phyloP scores from a whole-genome alignment of 2,113 vertebrate genomes.

The Lepisosteus oculatus region DNA sequence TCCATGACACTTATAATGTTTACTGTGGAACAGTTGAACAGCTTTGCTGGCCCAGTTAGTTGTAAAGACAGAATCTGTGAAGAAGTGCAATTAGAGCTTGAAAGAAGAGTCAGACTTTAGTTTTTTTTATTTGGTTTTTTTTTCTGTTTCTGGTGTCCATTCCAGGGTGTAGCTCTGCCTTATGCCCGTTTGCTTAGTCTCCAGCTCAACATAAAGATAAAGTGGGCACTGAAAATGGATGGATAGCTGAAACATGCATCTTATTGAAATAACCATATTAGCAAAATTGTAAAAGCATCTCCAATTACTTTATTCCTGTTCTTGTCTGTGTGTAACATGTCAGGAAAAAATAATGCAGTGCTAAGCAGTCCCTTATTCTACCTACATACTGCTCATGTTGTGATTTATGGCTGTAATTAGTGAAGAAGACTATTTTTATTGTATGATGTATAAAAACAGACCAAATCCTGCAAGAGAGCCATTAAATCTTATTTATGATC shows the following conservation, averaged over 20 bases:
- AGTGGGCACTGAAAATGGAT: too few species aligned
- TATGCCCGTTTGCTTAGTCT: too few species aligned
- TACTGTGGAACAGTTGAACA: too few species aligned
- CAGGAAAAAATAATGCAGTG: background rate
- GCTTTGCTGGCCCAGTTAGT: too few species aligned
- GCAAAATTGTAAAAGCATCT: background rate
- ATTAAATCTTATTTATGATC: slow-evolving; percentile 17
- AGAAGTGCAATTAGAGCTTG: too few species aligned
- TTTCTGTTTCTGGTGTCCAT: too few species aligned
- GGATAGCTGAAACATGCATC: background rate
- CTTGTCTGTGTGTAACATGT: background rate
- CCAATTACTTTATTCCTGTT: background rate
- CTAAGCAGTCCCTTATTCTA: background rate
- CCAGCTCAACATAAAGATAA: too few species aligned
- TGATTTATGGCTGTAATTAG: slow-evolving; percentile 41
- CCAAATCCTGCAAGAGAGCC: background rate
- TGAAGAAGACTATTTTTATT: slow-evolving; percentile 16
- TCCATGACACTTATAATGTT: too few species aligned
- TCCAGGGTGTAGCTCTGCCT: too few species aligned
- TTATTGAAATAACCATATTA: slow-evolving; percentile 9
- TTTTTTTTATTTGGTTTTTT: too few species aligned
- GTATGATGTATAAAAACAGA: slow-evolving; percentile 13
- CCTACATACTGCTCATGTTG: background rate
- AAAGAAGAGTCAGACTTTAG: too few species aligned
- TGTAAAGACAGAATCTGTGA: too few species aligned